Base-by-base conservation (phyloP, 2,888 invertebrate species). In the Spatulosminthurus flaviceps region DNA sequence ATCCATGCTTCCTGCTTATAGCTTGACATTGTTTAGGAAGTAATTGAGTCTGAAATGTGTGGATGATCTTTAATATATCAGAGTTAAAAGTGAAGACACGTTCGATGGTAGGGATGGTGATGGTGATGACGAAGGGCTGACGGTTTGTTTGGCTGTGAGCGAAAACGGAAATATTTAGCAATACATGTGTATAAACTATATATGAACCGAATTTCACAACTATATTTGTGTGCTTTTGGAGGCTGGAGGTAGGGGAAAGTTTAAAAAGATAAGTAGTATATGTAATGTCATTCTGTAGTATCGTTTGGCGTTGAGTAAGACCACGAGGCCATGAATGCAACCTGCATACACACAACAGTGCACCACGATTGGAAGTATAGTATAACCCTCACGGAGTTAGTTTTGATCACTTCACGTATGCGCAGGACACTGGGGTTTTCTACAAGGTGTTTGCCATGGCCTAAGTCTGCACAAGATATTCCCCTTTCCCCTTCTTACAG, bases 321-420 rank as follows among this genome's bases (percentile, higher is more conserved):
- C 72, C 72, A 72, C 72, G 72, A 72, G 72, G 72, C 29, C 34
- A 21, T 69, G 26, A 34, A 16, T 69, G n/a, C 34, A 69, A 26
- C 26, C 29, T 67, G 67, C 29, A 67, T n/a, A 29, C 29, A 67
- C 67, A 69, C 34, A 69, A n/a, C 16, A n/a, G 34, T 34, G 34
- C 34, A 34, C 34, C 51, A 51, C 51, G 16, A 51, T 19, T 66
- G 22, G 22, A 66, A 24, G 28, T 41, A 72, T 41, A 51, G 51
- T 29, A 67, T 28, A 67, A 19, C 51, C 16, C n/a, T 5, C n/a
- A 51, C 51, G 28, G 24, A 67, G 67, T 67, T 26, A 64, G 22
- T 41, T 75, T 29, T 51, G 51, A 51, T 75, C 75, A 75, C 61
- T 74, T 74, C 74, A 74, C 75, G 64, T 75, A 61, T 61, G 75